Evolutionary conservation across 2,113 vertebrate species (phyloP).

Genomic region (Eudyptes chrysolophus): DNA sequence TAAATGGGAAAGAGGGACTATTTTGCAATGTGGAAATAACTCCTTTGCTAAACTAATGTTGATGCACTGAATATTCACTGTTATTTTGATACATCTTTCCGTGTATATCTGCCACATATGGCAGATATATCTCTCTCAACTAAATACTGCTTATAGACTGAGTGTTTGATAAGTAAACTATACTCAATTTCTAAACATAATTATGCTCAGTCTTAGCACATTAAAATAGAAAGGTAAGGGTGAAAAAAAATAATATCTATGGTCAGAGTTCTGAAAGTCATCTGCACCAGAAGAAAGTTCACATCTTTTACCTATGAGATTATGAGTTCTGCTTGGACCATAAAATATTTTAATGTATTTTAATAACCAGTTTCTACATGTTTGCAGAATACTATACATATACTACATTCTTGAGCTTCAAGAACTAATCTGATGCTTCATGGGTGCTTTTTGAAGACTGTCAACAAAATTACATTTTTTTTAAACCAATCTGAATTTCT

Average conservation of each 20-base stretch:
- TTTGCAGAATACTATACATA: background rate
- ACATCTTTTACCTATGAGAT: background rate
- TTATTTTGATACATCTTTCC: background rate
- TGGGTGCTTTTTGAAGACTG: background rate
- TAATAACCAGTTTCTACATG: background rate
- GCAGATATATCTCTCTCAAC: background rate
- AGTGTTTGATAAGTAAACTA: background rate
- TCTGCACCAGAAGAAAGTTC: background rate
- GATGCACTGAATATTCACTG: background rate
- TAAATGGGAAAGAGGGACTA: background rate
- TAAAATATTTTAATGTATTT: background rate
- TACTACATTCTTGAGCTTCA: background rate
- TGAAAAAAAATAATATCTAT: background rate
- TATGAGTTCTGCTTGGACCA: background rate
- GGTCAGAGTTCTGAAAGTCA: background rate
- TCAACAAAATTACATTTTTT: background rate
- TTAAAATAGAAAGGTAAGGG: background rate
- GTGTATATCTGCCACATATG: background rate
- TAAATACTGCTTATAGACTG: background rate
- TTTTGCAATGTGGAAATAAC: background rate
- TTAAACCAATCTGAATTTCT: background rate
- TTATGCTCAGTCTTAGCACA: background rate
- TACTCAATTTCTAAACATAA: background rate
- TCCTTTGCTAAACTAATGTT: background rate
- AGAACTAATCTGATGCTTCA: background rate